These are phyloP conservation scores for Epistrophe grossulariae DNA, from an alignment of 2,888 invertebrate species.

Conservation along the genomic window DNA sequence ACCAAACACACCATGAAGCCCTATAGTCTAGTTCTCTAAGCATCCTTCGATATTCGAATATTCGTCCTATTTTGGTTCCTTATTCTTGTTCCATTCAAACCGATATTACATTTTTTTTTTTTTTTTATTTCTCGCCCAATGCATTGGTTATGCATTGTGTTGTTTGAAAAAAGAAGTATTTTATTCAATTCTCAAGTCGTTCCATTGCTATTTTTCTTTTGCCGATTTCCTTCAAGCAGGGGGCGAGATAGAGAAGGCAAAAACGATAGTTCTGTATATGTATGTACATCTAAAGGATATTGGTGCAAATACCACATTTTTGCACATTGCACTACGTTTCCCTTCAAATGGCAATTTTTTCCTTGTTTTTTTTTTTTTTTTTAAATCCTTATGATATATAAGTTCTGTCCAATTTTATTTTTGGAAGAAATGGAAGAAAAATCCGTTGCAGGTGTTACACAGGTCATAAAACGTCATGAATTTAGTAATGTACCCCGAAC, in stretches of 20 bases:
- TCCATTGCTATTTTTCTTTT: conserved; percentile 43
- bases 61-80: conserved; percentile 35
- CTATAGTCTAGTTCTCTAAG: conserved; percentile 8
- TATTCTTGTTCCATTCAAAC: conserved; percentile 42
- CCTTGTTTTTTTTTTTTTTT: background rate
- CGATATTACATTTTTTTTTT: conserved; percentile 5
- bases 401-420: background rate
- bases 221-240: background rate
- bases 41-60: conserved; percentile 25
- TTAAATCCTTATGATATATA: conserved; percentile 26
- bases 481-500: conserved; percentile 58
- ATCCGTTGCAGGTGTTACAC: conserved; percentile 71
- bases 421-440: conserved; percentile 18
- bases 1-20: background rate
- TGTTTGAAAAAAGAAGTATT: conserved; percentile 54
- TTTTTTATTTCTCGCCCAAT: conserved; percentile 3
- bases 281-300: conserved; percentile 54
- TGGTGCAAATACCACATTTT: conserved; percentile 72
- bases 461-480: conserved; percentile 75
- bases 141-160: conserved; percentile 35
- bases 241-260: background rate
- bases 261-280: background rate
- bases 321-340: conserved; percentile 64
- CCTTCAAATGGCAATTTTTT: conserved; percentile 16
- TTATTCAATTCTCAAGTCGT: conserved; percentile 70